phyloP scores from a whole-genome alignment of 2,113 vertebrate genomes.

The Harpagus bidentatus region DNA sequence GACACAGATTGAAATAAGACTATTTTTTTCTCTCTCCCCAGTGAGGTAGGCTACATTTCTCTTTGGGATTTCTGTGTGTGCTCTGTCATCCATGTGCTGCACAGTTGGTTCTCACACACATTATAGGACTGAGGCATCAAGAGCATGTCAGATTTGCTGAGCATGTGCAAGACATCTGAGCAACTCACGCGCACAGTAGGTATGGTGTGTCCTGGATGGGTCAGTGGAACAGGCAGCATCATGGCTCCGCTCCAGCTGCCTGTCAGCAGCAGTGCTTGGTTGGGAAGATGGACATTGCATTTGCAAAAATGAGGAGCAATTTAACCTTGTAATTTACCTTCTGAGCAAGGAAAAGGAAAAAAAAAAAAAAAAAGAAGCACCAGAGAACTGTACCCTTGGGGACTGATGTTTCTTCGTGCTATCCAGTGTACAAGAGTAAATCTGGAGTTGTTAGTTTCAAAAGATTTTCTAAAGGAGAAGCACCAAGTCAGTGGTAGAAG shows the following conservation, averaged over 20 bases:
- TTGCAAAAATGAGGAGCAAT: not conserved
- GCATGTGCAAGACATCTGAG: conserved; percentile 22
- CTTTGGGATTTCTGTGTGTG: not conserved
- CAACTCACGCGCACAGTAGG: not conserved
- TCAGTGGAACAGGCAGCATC: not conserved
- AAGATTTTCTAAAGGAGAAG: not conserved
- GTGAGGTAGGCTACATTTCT: not conserved
- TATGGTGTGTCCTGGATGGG: not conserved
- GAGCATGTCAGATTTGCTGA: not conserved
- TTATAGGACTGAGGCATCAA: not conserved
- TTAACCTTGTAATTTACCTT: not conserved
- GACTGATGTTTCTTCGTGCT: not conserved
- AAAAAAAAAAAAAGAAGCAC: too few species aligned
- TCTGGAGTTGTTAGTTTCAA: not conserved
- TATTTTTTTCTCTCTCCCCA: not conserved
- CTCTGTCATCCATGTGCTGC: not conserved
- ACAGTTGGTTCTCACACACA: fast-evolving
- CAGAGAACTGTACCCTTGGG: not conserved
- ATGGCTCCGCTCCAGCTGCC: not conserved
- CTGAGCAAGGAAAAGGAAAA: not conserved
- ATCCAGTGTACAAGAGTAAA: not conserved
- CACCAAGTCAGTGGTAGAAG: not conserved
- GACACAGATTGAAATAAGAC: not conserved
- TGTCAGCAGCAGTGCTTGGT: not conserved
- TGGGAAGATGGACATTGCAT: not conserved